Conservation (phyloP, 1,140 invertebrate species). For the Tenebrio molitor region DNA sequence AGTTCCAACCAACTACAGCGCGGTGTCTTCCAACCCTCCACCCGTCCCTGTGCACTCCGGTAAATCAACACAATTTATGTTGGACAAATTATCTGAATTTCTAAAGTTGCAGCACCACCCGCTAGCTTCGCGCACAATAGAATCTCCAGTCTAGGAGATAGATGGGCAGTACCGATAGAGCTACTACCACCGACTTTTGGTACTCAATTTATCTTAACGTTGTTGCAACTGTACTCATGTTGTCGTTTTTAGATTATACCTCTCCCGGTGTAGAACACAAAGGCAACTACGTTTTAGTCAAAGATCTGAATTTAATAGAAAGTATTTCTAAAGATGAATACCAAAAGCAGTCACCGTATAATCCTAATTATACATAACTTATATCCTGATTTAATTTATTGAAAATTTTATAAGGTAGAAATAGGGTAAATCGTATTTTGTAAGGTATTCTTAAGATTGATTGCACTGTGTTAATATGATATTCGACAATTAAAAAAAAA, state of each 20-base stretch:
- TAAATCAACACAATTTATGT: too few relatives aligned
- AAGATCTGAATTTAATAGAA: conserved; percentile 25
- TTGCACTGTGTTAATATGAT: too few relatives aligned
- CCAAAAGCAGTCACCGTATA: conserved; percentile 24
- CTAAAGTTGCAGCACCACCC: background rate
- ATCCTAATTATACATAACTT: conserved; percentile 2
- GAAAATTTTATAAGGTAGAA: too few relatives aligned
- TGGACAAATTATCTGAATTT: too few relatives aligned
- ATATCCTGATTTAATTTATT: conserved; percentile 3
- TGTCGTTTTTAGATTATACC: background rate
- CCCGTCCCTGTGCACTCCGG: background rate
- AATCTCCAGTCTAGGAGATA: conserved; percentile 18
- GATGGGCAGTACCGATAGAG: conserved; percentile 1
- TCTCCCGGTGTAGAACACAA: conserved; percentile 2
- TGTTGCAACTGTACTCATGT: background rate
- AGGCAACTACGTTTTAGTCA: conserved; percentile 9
- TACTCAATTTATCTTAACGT: background rate
- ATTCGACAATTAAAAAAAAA: too few relatives aligned
- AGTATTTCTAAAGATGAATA: background rate
- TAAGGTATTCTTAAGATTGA: too few relatives aligned
- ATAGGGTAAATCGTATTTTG: too few relatives aligned
- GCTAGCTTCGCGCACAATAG: background rate
- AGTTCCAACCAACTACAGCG: conserved; percentile 4
- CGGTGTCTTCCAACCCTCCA: background rate
- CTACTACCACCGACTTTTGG: conserved; percentile 6